Evolutionary conservation across 2,113 vertebrate genomes (phyloP).

Genomic region (Oreochromis aureus): DNA sequence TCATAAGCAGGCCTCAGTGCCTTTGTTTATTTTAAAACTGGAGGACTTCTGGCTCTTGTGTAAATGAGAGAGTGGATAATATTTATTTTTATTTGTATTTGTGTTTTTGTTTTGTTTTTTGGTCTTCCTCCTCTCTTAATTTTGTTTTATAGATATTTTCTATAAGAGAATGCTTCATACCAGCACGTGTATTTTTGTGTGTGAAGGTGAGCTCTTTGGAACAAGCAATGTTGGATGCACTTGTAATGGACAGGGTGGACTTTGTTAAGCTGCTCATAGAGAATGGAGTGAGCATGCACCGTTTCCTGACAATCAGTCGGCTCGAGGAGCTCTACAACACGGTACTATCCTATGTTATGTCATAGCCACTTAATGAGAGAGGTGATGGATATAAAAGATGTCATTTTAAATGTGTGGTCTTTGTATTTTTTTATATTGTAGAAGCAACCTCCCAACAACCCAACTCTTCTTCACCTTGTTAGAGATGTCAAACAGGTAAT

Average conservation of each 20-base stretch:
- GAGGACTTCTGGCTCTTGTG: not conserved
- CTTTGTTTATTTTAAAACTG: slow-evolving; percentile 40
- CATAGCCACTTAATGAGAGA: not conserved
- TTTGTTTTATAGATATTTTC: slow-evolving; percentile 17
- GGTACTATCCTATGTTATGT: slow-evolving; percentile 65
- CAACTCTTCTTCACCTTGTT: slow-evolving; percentile 91
- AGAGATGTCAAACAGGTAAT: slow-evolving; percentile 91
- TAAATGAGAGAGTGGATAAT: not conserved
- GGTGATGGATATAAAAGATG: not conserved
- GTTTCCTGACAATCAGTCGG: slow-evolving; percentile 93
- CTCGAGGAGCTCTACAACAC: slow-evolving; percentile 98
- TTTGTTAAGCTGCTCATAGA: slow-evolving; percentile 98
- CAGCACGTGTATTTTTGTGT: slow-evolving; percentile 48
- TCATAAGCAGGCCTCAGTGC: not conserved
- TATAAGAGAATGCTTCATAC: not conserved
- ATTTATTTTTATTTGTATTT: not conserved
- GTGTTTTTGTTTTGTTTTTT: not conserved
- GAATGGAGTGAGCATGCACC: slow-evolving; percentile 98
- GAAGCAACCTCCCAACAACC: slow-evolving; percentile 95
- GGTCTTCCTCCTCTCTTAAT: not conserved
- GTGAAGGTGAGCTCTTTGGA: slow-evolving; percentile 92
- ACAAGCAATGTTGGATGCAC: slow-evolving; percentile 96
- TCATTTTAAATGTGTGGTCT: not conserved
- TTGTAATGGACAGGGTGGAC: slow-evolving; percentile 97
- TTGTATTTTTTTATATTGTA: slow-evolving; percentile 47